A percentile compares a stretch with the other conserved stretches of the same genome.
Conservation (phyloP, 2,797 vertebrate species). For the Sebastolobus altivelis region DNA sequence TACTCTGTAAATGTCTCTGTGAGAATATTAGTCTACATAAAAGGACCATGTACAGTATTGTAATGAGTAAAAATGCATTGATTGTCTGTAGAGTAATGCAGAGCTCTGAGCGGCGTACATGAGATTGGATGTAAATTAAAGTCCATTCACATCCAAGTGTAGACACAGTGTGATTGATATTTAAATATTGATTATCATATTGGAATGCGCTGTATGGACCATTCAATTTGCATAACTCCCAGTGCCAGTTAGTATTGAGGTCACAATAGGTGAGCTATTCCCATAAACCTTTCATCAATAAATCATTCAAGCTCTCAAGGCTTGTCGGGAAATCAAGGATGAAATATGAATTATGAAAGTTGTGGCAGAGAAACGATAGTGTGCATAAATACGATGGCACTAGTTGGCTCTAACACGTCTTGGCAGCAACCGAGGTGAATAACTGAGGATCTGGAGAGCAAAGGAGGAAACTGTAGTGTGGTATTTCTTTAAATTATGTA, state of each 20-base stretch:
- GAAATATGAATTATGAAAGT: conserved; percentile 66
- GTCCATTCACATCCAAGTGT: conserved; percentile 24
- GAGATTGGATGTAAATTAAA: conserved; percentile 43
- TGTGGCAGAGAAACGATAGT: conserved; percentile 16
- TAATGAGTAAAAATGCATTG: conserved; percentile 22
- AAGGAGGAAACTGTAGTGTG: not conserved
- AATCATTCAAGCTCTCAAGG: conserved; percentile 61
- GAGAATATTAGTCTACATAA: conserved; percentile 27
- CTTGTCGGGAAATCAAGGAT: conserved; percentile 58
- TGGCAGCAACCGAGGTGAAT: conserved; percentile 43
- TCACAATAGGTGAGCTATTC: conserved; percentile 61
- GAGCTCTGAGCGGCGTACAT: not conserved
- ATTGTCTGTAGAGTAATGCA: conserved; percentile 35
- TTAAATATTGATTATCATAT: conserved; percentile 68
- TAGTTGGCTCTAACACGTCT: conserved; percentile 41
- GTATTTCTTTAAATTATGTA: conserved; percentile 50
- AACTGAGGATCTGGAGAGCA: conserved; percentile 12
- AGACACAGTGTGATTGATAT: conserved; percentile 52
- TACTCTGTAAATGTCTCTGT: conserved; percentile 32
- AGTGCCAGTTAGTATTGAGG: conserved; percentile 30
- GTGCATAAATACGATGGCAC: conserved; percentile 7
- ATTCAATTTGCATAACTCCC: conserved; percentile 48
- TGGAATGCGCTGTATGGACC: conserved; percentile 9
- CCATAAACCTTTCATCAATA: conserved; percentile 63
- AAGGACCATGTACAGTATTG: not conserved